These are phyloP conservation scores for Acrobasis consociella DNA, from an alignment of 2,888 invertebrate species.

Conservation along the genomic window DNA sequence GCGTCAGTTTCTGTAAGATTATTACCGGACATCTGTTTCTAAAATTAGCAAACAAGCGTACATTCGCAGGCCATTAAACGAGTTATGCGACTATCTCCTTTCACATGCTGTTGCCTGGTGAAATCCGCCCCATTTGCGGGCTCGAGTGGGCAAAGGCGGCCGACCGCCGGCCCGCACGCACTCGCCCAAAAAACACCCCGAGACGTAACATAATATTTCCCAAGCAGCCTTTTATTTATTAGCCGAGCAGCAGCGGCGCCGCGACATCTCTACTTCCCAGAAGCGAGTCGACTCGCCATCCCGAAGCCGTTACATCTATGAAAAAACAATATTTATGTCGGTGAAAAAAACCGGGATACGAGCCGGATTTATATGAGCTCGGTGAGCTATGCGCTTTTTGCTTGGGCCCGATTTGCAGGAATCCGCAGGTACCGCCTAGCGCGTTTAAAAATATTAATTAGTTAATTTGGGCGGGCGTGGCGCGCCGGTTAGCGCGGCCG, in stretches of 20 bases:
- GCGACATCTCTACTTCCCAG: constrained; percentile 76
- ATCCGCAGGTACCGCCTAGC: constrained; percentile 69
- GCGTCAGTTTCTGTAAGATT: too few relatives aligned
- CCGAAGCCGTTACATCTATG: constrained; percentile 74
- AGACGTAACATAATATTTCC: constrained; percentile 82
- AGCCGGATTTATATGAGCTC: constrained; percentile 71
- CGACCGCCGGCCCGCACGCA: constrained; percentile 63
- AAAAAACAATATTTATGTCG: constrained; percentile 81
- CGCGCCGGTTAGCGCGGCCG: constrained; percentile 37
- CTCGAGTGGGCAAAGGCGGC: constrained; percentile 63
- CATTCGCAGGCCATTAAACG: constrained; percentile 31
- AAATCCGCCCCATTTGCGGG: constrained; percentile 59
- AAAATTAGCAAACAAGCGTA: constrained; percentile 9
- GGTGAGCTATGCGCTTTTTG: constrained; percentile 75
- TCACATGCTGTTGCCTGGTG: constrained; percentile 42
- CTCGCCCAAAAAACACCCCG: constrained; percentile 69
- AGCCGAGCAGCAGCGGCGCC: constrained; percentile 70
- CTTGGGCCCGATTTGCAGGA: constrained; percentile 70
- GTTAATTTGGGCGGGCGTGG: constrained; percentile 65
- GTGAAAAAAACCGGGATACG: constrained; percentile 76
- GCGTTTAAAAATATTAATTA: constrained; percentile 64
- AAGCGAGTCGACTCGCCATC: constrained; percentile 71
- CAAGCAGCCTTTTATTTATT: constrained; percentile 81
- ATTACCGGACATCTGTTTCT: not conserved
- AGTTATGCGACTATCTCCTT: constrained; percentile 42